A percentile compares a stretch with the other conserved stretches of the same genome.
phyloP scores from a whole-genome alignment of 92 coral and sea anemone genomes.

The Epizoanthus rinbou region DNA sequence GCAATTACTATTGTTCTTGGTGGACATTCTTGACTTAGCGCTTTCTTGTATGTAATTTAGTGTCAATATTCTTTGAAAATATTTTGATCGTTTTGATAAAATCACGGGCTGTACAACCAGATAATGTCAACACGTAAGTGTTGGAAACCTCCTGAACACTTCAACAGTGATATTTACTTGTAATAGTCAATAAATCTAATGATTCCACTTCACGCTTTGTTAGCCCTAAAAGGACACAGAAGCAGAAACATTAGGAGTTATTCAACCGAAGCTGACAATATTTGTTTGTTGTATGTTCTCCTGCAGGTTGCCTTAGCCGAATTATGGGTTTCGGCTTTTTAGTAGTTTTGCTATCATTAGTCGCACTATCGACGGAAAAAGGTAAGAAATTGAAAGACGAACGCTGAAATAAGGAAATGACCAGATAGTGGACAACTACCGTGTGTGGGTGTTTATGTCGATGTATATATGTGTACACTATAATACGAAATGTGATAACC shows the following conservation, averaged over 20 bases:
- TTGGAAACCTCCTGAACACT: too few species aligned
- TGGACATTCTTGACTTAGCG: too few species aligned
- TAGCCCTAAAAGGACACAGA: background rate
- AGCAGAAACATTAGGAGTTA: background rate
- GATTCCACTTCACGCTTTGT: conserved; percentile 14
- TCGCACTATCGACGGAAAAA: conserved; percentile 76
- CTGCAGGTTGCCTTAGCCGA: conserved; percentile 64
- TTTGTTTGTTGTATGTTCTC: conserved; percentile 5
- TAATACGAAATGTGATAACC: background rate
- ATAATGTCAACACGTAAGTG: too few species aligned
- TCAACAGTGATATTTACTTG: conserved; percentile 3
- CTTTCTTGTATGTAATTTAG: too few species aligned
- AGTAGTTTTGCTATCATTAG: conserved; percentile 73
- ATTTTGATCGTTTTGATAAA: too few species aligned
- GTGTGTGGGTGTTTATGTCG: conserved; percentile 1
- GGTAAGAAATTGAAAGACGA: conserved; percentile 52
- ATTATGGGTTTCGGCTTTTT: conserved; percentile 86
- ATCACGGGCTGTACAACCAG: too few species aligned
- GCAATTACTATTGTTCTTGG: too few species aligned
- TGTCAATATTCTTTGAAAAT: too few species aligned
- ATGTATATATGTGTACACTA: background rate
- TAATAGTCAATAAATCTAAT: background rate
- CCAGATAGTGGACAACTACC: background rate
- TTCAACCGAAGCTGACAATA: background rate
- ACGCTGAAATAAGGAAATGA: background rate